These are phyloP conservation scores for Meiosimyza platycephala DNA, from an alignment of 2,888 invertebrate species.

Conservation along the genomic window DNA sequence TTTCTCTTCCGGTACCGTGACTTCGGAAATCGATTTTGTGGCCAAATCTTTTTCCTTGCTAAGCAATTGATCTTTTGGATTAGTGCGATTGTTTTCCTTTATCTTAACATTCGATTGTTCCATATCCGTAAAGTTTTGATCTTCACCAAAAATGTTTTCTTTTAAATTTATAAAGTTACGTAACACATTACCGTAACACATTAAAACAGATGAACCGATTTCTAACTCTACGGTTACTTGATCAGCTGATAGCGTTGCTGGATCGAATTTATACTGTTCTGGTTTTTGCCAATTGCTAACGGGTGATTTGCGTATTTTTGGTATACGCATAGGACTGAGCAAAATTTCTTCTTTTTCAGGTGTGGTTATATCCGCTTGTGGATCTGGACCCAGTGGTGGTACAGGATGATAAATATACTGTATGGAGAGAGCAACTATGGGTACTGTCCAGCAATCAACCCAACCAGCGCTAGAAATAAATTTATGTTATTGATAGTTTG, in stretches of 20 bases:
- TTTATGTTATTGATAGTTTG: too few species aligned
- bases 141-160: conserved; percentile 98
- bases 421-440: conserved; percentile 91
- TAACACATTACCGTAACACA: conserved; percentile 92
- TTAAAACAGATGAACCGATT: conserved; percentile 92
- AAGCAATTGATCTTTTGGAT: conserved; percentile 63
- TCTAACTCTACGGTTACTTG: conserved; percentile 92
- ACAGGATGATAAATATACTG: conserved; percentile 93
- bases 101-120: conserved; percentile 73
- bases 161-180: conserved; percentile 90
- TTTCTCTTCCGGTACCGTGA: conserved; percentile 71
- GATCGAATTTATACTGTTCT: conserved; percentile 84
- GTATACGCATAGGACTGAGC: conserved; percentile 91
- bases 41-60: conserved; percentile 60
- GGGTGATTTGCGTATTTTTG: conserved; percentile 79
- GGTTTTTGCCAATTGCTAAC: conserved; percentile 76
- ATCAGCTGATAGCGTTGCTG: conserved; percentile 86
- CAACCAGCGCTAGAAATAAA: conserved; percentile 73
- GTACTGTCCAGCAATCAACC: conserved; percentile 97
- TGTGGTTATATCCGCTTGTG: conserved; percentile 92
- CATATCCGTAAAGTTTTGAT: conserved; percentile 94
- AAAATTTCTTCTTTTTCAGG: conserved; percentile 95
- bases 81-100: conserved; percentile 63
- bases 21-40: conserved; percentile 66
- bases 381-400: conserved; percentile 87